phyloP scores from a whole-genome alignment of 1,140 invertebrate genomes.

The Diprion similis region DNA sequence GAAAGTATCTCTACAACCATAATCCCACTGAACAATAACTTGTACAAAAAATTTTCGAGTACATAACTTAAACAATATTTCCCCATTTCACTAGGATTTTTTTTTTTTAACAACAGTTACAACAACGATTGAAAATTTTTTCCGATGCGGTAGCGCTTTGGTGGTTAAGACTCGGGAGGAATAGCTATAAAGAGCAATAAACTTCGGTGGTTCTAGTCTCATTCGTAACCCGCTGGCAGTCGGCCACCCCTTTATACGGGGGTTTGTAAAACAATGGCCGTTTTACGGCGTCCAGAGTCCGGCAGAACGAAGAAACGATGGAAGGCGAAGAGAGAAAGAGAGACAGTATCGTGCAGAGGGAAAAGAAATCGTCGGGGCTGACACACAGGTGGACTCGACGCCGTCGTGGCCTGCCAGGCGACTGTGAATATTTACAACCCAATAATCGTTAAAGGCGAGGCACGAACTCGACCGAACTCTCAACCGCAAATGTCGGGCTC shows the following conservation, averaged over 20 bases:
- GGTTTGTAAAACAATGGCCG: background rate
- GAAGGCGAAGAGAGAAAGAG: conserved; percentile 10
- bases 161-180: too few species aligned
- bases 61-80: too few species aligned
- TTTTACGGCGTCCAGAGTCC: background rate
- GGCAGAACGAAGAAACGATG: background rate
- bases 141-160: too few species aligned
- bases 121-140: too few species aligned
- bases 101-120: too few species aligned
- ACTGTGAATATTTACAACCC: conserved; percentile 45
- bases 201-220: too few species aligned
- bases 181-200: too few species aligned
- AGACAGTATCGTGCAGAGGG: background rate
- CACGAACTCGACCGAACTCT: conserved; percentile 18
- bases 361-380: conserved; percentile 29
- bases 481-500: conserved; percentile 4
- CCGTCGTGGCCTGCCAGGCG: background rate
- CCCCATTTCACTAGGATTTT: too few species aligned
- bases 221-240: too few species aligned
- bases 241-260: background rate
- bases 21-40: too few species aligned
- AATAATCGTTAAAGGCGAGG: conserved; percentile 50
- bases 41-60: too few species aligned
- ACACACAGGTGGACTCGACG: conserved; percentile 42
- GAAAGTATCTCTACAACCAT: too few species aligned